Evolutionary conservation across 2,888 invertebrate genomes (phyloP), one percentile per base, ranked within the genome.

Genomic region (Diabrotica balteata): DNA sequence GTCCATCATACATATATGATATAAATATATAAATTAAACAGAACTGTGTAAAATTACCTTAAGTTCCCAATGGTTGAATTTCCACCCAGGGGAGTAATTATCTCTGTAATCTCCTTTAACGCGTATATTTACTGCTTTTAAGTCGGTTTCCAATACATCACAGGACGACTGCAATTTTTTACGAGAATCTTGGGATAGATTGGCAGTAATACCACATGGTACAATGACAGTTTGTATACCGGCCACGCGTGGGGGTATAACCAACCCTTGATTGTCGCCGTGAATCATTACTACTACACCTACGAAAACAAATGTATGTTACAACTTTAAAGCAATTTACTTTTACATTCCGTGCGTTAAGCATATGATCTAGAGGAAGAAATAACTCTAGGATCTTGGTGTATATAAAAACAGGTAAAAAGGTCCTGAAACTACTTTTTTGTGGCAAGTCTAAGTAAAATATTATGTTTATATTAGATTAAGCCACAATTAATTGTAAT

Each of bases 11-110:
- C 17, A 17, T 17, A 17, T 17, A 17, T 17, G 17, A 17, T 17
- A 17, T 17, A 17, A 17, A 17, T 32, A 32, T 32, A 32, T 32
- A 32, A 32, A 32, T 2, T 32, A 52, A 9, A 46, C 1, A 50
- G 22, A 50, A 52, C 9, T 60, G n/a, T 52, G 50, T 58, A 52
- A 11, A 52, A 32, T 71, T 80, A 91, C 92, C 88, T 97, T 97
- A 47, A 97, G 85, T 82, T 97, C 97, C 97, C 97, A 97, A 80
- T 97, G 95, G 82, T 97, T 97, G 83, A 96, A 98, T 85, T 99
- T 99, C 99, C 99, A 99, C 0, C 98, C 99, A 0, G 98, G 98
- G 10, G 98, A 97, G 82, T 98, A 97, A 84, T 98, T 97, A 79
- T 95, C 95, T 63, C 98, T 87, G 72, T 91, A 91, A 84, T 99